These are phyloP conservation scores for Drosophila ambigua DNA, from an alignment of 1,140 invertebrate genomes.

Conservation along the genomic window DNA sequence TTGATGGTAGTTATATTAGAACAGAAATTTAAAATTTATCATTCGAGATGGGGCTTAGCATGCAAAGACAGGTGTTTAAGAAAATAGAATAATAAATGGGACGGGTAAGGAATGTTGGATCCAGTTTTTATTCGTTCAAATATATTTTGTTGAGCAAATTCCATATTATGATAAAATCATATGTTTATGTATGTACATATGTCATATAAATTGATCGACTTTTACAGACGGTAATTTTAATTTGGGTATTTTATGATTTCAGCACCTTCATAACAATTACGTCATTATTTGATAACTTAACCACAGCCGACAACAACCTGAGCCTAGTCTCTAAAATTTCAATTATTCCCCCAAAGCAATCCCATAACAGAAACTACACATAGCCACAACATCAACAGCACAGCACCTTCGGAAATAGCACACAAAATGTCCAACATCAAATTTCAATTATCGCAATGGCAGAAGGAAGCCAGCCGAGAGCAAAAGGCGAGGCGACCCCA, in stretches of 20 bases:
- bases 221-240: not conserved
- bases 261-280: too few relatives aligned
- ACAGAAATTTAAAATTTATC: too few relatives aligned
- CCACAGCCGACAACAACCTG: not conserved
- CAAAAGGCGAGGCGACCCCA: constrained; percentile 54
- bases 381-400: constrained; percentile 18
- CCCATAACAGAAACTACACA: constrained; percentile 13
- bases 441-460: constrained; percentile 73
- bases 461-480: constrained; percentile 54
- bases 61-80: too few relatives aligned
- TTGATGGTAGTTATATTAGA: too few relatives aligned
- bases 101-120: too few relatives aligned
- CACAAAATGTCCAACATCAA: constrained; percentile 50
- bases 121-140: too few relatives aligned
- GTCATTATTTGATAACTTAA: not conserved
- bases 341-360: not conserved
- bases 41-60: too few relatives aligned
- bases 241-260: not conserved
- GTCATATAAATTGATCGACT: too few relatives aligned
- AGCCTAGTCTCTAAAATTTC: not conserved
- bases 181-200: too few relatives aligned
- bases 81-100: too few relatives aligned
- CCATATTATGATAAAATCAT: too few relatives aligned
- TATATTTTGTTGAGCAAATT: too few relatives aligned
- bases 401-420: constrained; percentile 15